These are phyloP conservation scores for Aquatica leii DNA, from an alignment of 2,888 invertebrate species.

Conservation along the genomic window DNA sequence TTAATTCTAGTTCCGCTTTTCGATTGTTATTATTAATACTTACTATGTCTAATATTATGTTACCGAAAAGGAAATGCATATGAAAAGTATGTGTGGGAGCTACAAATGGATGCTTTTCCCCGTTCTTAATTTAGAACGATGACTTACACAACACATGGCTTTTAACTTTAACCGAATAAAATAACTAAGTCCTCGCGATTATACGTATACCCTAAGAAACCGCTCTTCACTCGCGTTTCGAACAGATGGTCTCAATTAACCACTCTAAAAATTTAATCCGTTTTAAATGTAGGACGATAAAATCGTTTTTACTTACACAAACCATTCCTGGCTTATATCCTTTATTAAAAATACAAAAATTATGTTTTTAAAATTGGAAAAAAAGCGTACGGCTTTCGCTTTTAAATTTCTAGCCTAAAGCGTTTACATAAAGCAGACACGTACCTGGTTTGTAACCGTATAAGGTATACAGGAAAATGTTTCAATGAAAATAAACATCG, in stretches of 20 bases:
- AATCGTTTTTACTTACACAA: conserved; percentile 1
- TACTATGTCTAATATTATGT: too few species aligned
- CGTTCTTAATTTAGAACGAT: conserved; percentile 31
- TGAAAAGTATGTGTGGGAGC: conserved; percentile 29
- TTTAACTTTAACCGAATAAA: conserved; percentile 1
- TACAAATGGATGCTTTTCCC: conserved; percentile 26
- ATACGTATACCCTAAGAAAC: conserved; percentile 9
- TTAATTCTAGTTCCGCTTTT: conserved; percentile 24
- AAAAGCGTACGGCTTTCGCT: not conserved
- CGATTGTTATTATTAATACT: not conserved
- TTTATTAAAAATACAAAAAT: not conserved
- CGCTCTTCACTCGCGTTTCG: conserved; percentile 2
- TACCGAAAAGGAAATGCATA: conserved; percentile 26
- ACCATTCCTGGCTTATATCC: conserved; percentile 4
- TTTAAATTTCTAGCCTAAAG: conserved; percentile 6
- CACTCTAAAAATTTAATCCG: conserved; percentile 11
- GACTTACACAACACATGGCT: conserved; percentile 20
- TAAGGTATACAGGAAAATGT: conserved; percentile 10
- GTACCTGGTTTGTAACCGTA: conserved; percentile 11
- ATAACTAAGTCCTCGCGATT: conserved; percentile 1
- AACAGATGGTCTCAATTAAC: conserved; percentile 8
- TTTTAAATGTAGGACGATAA: conserved; percentile 7
- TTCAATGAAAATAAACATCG: not conserved
- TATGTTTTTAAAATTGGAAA: conserved; percentile 6
- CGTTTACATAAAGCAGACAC: conserved; percentile 7